Base-by-base conservation (phyloP, 2,113 vertebrate species). In the Cardinalis cardinalis region DNA sequence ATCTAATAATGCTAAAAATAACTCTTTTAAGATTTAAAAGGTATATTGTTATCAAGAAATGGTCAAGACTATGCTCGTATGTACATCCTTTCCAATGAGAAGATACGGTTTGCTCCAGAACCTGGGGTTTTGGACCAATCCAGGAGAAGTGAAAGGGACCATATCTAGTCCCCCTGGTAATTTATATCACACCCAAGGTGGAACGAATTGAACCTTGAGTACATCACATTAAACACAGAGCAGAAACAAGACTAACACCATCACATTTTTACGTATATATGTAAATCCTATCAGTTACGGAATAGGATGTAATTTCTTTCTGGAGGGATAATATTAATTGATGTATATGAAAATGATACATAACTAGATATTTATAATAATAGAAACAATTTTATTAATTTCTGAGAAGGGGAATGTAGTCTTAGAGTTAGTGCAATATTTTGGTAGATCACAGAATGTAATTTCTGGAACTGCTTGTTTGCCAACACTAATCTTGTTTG, bases 51-150 rank as follows among this genome's bases (percentile, higher is more conserved):
- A 52, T 21, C 5, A 36, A 29, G 12, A 36, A 44, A 14, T 52
- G 26, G 2, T 71, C 36, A 18, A 12, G 20, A 36, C 26, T 36
- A 36, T 7, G 17, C 26, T 36, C 0, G 0, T 3, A 17, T 60
- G 32, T 31, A 13, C 19, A 10, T 36, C 17, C 7, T 44, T 71
- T 36, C 26, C 32, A 44, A 31, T 1, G 0, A 32, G 21, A 52
- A 71, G 26, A 44, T 43, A 36, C 0, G 1, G 6, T 36, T 34
- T 52, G 7, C 13, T 60, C 51, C 38, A 52, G 32, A 82, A 61
- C 10, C 17, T 43, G 20, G 5, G 15, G 8, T 21, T 43, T 61
- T 71, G 17, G 21, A 36, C 10, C 16, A 36, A 17, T 36, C 8
- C 32, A 36, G 59, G 10, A 51, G 55, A 36, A 60, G 25, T 12